Percentiles rank a stretch among this genome's conserved stretches.
These are phyloP conservation scores for Garrulus glandarius DNA, from an alignment of 2,797 vertebrate species.

Conservation along the genomic window DNA sequence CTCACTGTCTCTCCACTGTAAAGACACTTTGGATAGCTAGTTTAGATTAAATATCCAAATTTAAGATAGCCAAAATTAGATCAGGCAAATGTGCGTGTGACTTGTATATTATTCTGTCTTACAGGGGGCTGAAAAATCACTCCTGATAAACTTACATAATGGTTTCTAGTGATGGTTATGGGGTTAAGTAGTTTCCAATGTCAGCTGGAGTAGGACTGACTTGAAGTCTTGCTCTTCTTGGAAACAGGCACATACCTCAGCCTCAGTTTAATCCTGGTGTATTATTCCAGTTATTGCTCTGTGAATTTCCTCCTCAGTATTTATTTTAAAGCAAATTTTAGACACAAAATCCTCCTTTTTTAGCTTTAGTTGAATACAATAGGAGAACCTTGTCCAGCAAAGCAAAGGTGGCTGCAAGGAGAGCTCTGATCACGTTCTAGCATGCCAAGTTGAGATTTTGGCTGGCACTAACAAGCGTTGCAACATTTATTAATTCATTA, in stretches of 20 bases:
- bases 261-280: background rate
- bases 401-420: background rate
- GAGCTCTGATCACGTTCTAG: conserved; percentile 50
- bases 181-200: background rate
- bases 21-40: background rate
- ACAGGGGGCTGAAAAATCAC: background rate
- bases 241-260: background rate
- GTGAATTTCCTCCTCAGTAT: background rate
- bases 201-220: background rate
- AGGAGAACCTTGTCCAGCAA: background rate
- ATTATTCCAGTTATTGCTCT: background rate
- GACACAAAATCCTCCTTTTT: background rate
- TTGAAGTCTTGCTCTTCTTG: background rate
- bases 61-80: background rate
- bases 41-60: background rate
- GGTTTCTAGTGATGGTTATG: background rate
- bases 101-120: background rate
- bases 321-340: background rate
- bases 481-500: conserved; percentile 68
- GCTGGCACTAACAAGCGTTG: conserved; percentile 2
- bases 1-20: background rate
- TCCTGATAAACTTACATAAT: background rate
- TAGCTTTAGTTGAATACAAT: background rate
- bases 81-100: background rate
- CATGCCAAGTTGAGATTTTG: conserved; percentile 47